Conservation (phyloP, 2,797 vertebrate species). For the Danio choprae region DNA sequence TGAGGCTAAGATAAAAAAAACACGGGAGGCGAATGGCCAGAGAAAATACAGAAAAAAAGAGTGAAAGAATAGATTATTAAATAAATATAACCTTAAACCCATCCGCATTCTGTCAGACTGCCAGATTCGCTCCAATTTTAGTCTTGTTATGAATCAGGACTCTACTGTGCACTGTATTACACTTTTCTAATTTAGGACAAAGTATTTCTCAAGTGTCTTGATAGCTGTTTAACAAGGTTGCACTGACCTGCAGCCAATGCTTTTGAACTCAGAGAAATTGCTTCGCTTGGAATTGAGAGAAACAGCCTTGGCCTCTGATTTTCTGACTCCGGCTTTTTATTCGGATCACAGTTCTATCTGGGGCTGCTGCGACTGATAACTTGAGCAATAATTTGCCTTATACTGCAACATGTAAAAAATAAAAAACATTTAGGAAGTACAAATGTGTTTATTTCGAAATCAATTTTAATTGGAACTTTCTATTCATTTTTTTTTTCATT, state of each 20-base stretch:
- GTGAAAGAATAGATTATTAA: slow-evolving; percentile 8
- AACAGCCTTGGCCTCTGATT: not conserved
- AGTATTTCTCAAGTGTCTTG: slow-evolving; percentile 25
- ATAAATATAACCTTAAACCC: slow-evolving; percentile 10
- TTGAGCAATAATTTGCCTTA: not conserved
- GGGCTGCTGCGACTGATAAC: not conserved
- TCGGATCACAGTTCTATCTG: not conserved
- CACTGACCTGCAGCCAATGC: slow-evolving; percentile 33
- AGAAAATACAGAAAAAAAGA: slow-evolving; percentile 4
- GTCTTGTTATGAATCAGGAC: slow-evolving; percentile 22
- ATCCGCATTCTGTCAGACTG: slow-evolving; percentile 2
- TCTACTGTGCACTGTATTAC: slow-evolving; percentile 2
- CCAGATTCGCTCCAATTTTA: slow-evolving; percentile 14
- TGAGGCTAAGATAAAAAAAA: slow-evolving; percentile 1
- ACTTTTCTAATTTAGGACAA: slow-evolving; percentile 30
- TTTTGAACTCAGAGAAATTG: slow-evolving; percentile 3
- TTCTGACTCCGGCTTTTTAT: not conserved
- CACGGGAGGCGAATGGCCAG: not conserved
- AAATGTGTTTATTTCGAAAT: no score
- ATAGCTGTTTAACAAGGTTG: slow-evolving; percentile 31
- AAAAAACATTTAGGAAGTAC: no score
- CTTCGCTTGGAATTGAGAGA: not conserved
- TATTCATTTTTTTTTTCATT: no score
- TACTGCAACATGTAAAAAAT: no score
- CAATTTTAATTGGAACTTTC: no score